Evolutionary conservation across 1,140 invertebrate species (phyloP), one percentile per base, ranked within the genome.

Genomic region (Camponotus floridanus): DNA sequence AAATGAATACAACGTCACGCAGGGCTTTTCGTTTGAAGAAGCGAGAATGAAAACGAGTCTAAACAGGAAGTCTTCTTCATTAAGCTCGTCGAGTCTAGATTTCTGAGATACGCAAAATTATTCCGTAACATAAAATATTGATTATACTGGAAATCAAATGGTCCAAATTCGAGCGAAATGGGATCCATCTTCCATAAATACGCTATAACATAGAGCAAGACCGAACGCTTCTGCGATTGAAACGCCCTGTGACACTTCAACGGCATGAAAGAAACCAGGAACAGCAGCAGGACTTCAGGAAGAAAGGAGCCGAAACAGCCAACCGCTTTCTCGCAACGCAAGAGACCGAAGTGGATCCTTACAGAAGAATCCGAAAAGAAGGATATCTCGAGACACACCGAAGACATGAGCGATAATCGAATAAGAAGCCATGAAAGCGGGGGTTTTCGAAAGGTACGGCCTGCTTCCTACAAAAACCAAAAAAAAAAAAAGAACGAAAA

Each of bases 391-490:
- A 33, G 45, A 71, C 26, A 87, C 4, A n/a, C 65, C 5, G 78
- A 80, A 80, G 78, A 81, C 55, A 73, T 57, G 67, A 81, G 55
- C 51, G 79, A 83, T 83, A 83, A 74, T 74, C 68, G 55, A 83
- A 74, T 74, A 73, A 83, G 68, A 83, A 39, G 79, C n/a, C 55
- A 62, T 64, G 45, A 85, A 68, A 42, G 48, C 71, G 88, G 86
- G 70, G 68, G 26, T 83, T 74, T 62, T 39, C 55, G 79, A 83
- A 83, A 89, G 86, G 89, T 86, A 91, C 73, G 57, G 80, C 48
- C 71, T 42, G 26, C 62, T 74, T 74, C 57, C 51, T 62, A 74
- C 36, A 65, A 81, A 64, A 84, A 71, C 61, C 57, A 86, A 80
- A 55, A 65, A 51, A 31, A 31, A 80, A 55, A 51, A 65, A 61